Evolutionary conservation across 2,888 invertebrate species (phyloP), one percentile per base, ranked within the genome.

Genomic region (Xestia c-nigrum): DNA sequence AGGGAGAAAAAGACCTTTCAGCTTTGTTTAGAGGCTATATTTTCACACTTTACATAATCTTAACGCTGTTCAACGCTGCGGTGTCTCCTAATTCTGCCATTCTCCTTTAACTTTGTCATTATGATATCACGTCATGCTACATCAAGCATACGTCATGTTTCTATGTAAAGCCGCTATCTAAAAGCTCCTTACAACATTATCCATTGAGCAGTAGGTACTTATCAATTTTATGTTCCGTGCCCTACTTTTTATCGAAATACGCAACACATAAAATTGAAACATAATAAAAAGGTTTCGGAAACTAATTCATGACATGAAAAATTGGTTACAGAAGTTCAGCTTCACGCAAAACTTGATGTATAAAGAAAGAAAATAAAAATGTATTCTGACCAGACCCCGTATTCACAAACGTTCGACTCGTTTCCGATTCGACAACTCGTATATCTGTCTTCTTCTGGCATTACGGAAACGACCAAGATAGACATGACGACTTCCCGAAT

Each of bases 181-280:
- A 82, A 75, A 76, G 59, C 76, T 38, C n/a, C 50, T 43, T 52
- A 14, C 21, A 78, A 59, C 19, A 59, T 81, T 74, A 69, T 14
- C 50, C 59, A 81, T 55, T 69, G 31, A 65, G 52, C 31, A n/a
- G 40, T 59, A 12, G 31, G 9, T 12, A 40, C 14, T 67, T 52
- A 77, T 68, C 64, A 68, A 65, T 46, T 68, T 59, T 68, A 46
- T 59, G 5, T 19, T 52, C 9, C 9, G 21, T 76, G 83, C 78
- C 83, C 85, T 86, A 86, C 75, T 85, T 88, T 85, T 81, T 64
- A 72, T 77, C 43, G 59, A 50, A 67, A 71, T 65, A 66, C 85
- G 75, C 77, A 81, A 82, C 80, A 80, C 78, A 79, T 84, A 86
- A 82, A 85, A 84, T 80, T 76, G 81, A 79, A 71, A 81, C 71